Base-by-base conservation (phyloP, 2,888 invertebrate species). In the Acrobasis repandana region DNA sequence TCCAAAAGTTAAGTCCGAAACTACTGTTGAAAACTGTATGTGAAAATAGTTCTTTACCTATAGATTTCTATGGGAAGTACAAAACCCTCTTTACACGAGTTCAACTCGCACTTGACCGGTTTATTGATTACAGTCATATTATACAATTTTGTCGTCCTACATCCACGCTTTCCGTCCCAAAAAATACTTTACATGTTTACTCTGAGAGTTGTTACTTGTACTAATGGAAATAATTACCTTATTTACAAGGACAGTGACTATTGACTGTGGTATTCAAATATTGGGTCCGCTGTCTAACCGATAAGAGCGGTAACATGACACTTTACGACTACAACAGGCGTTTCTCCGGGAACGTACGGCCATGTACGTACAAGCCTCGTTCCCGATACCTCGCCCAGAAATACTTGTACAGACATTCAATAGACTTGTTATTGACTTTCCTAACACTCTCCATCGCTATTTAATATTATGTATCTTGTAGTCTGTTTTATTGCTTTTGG, bases 271-370 rank as follows among this genome's bases (percentile, higher is more conserved):
- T 76, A 80, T 81, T 82, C 77, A 82, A 86, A 86, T 82, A 82
- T 80, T 80, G 77, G 72, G 77, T 71, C 67, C 76, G 74, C 69
- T 79, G 80, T 79, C 76, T 68, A 67, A 70, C 69, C 72, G 85
- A 86, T 88, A 86, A 85, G 81, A 75, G 69, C 63, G 66, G 78
- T 73, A 79, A 83, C 83, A 79, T 79, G 82, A 81, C 79, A 80
- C 79, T 81, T 72, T 74, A 75, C 76, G 75, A 76, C 74, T 73
- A 76, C 76, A 71, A 72, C 71, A 70, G 71, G 71, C 70, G 63
- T 68, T 67, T 67, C 67, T 72, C 65, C 61, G 61, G 60, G 33
- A 62, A 61, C 65, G 60, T 52, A 63, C 61, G 61, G 47, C 69
- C 67, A 65, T 58, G 28, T 28, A 38, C 11, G 65, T 61, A 68